Conservation (phyloP, 2,888 invertebrate species). For the Rhynchonema sp. region DNA sequence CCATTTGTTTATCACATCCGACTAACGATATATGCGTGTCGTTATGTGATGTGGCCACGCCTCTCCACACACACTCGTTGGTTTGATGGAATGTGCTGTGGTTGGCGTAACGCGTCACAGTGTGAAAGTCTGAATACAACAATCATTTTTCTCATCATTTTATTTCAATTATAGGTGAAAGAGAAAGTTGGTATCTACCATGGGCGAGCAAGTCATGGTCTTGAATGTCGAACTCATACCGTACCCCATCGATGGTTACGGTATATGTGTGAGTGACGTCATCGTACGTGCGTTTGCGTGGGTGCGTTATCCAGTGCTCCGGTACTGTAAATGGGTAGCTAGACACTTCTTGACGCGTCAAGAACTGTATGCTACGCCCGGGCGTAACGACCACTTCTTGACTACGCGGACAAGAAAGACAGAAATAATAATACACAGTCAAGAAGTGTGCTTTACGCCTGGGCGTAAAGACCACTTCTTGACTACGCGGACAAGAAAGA, state of each 20-base stretch:
- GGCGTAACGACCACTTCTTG: too few species aligned
- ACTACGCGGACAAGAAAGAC: too few species aligned
- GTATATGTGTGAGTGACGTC: background rate
- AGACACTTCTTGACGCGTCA: too few species aligned
- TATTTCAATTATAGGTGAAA: background rate
- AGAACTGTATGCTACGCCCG: too few species aligned
- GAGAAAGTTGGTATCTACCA: too few species aligned
- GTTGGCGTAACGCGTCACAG: background rate
- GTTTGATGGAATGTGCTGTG: background rate
- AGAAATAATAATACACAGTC: too few species aligned
- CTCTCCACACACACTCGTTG: conserved; percentile 13
- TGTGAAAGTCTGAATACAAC: background rate
- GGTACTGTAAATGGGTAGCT: background rate
- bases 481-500: too few species aligned
- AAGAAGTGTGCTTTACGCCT: too few species aligned
- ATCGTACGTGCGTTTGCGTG: background rate
- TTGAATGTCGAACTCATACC: background rate
- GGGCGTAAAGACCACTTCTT: too few species aligned
- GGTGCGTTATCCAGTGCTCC: background rate
- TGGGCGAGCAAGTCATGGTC: background rate
- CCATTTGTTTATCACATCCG: conserved; percentile 16
- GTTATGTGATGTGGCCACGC: conserved; percentile 9
- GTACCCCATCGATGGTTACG: background rate
- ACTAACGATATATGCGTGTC: conserved; percentile 12
- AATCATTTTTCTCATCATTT: background rate